Evolutionary conservation across 1,140 invertebrate species (phyloP), one percentile per base, ranked within the genome.

Genomic region (Stratiolaelaps scimitus): DNA sequence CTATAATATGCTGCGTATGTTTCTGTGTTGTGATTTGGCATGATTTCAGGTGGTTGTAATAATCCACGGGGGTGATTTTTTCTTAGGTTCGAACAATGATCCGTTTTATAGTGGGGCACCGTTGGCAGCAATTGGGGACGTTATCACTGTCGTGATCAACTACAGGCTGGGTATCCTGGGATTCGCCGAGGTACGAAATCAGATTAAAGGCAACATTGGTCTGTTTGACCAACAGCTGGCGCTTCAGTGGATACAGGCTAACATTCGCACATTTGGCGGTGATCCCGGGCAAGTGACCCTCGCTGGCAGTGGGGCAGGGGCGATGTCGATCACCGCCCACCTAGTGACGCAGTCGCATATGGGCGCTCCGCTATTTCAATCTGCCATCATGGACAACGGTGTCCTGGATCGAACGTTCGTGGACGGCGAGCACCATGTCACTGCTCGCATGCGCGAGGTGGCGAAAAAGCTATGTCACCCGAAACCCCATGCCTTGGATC

Each of bases 201-300:
- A 78, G 43, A 76, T 77, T 0, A 77, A 78, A 0, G 80, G 80
- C 5, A 81, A 81, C 70, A 75, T 75, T 48, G 80, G 80, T 7
- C 66, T 81, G 64, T 78, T 75, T 70, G 79, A 80, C 67, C 80
- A 79, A 69, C 67, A 77, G 17, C 71, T 80, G 71, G 80, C 77
- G 2, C 47, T 75, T 20, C 73, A 76, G 68, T 75, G 74, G 74
- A 82, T 98, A 0, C 86, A 90, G 74, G 74, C 88, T 65, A 96
- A 98, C 75, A 91, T 92, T 7, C 81, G 81, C 1, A 82, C 82
- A 19, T 96, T 97, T 73, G 92, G 92, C 4, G 93, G 92, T 1
- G 89, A 95, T 78, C 86, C 89, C 0, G 83, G 92, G 26, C 80
- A 88, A 64, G 88, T 97, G 64, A 98, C 94, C 0, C 78, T 98